Evolutionary conservation across 2,888 invertebrate species (phyloP).

Genomic region (Sarcophaga variegata): DNA sequence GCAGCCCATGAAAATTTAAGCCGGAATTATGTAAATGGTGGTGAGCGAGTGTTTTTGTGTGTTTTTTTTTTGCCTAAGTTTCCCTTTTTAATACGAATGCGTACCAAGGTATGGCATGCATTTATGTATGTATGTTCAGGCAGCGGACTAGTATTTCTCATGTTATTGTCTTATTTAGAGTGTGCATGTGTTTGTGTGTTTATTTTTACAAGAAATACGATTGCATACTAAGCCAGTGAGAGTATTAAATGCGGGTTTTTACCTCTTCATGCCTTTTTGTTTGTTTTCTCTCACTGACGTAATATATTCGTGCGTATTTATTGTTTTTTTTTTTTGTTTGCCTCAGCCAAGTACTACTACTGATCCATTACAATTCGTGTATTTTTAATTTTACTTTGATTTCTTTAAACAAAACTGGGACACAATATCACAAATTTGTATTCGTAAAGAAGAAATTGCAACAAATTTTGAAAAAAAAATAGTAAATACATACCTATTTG

Average conservation of each 20-base stretch:
- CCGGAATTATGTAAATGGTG: constrained; percentile 64
- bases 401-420: constrained; percentile 47
- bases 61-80: constrained; percentile 39
- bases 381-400: constrained; percentile 15
- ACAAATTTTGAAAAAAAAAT: constrained; percentile 10
- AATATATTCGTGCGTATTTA: constrained; percentile 38
- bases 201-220: constrained; percentile 32
- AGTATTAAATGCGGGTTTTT: constrained; percentile 57
- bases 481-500: background rate
- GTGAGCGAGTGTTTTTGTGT: background rate
- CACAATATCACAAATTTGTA: constrained; percentile 48
- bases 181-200: constrained; percentile 20
- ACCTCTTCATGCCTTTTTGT: constrained; percentile 26
- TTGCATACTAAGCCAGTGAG: constrained; percentile 21
- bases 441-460: constrained; percentile 8
- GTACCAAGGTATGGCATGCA: background rate
- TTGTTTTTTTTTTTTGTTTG: background rate
- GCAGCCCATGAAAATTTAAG: constrained; percentile 45
- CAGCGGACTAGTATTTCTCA: too few relatives aligned
- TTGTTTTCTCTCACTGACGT: constrained; percentile 33
- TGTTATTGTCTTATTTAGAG: too few relatives aligned
- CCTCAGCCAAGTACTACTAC: background rate
- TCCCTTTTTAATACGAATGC: background rate
- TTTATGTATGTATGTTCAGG: background rate
- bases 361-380: background rate